These are phyloP conservation scores for Parnassius smintheus DNA, from an alignment of 2,888 invertebrate species.

Conservation along the genomic window DNA sequence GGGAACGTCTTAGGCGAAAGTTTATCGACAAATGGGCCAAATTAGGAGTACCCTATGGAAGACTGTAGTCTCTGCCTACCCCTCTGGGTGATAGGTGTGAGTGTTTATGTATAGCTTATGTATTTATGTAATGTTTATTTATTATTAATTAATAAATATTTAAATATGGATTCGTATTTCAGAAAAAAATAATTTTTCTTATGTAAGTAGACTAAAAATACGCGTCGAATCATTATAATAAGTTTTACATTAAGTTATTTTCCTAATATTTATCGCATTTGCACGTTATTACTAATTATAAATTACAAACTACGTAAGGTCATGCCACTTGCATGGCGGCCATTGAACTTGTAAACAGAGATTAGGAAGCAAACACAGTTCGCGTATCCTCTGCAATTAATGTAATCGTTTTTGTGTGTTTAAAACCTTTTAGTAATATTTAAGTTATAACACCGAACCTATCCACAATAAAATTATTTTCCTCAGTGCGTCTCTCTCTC, in stretches of 20 bases:
- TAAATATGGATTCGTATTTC: no score
- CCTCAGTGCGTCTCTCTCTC: constrained; percentile 62
- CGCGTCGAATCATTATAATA: no score
- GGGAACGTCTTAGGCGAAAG: no score
- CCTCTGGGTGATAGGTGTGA: no score
- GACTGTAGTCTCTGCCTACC: no score
- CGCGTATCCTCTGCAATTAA: constrained; percentile 7
- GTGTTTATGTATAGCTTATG: no score
- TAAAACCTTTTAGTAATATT: constrained; percentile 20
- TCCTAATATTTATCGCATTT: constrained; percentile 4
- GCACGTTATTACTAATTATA: not conserved
- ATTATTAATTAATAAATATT: no score
- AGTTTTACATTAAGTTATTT: constrained; percentile 1
- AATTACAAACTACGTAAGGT: constrained; percentile 16
- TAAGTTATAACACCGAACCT: constrained; percentile 9
- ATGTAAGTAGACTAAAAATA: no score
- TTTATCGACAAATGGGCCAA: no score
- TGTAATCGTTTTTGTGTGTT: constrained; percentile 17
- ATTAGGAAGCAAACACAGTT: constrained; percentile 19
- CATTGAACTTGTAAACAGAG: constrained; percentile 17
- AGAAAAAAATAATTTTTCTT: no score
- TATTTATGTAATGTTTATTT: no score
- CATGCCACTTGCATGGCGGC: constrained; percentile 18
- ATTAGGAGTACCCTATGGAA: no score
- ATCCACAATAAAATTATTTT: constrained; percentile 35